These are phyloP conservation scores for Cydia pomonella DNA, from an alignment of 1,140 invertebrate species.

Conservation along the genomic window DNA sequence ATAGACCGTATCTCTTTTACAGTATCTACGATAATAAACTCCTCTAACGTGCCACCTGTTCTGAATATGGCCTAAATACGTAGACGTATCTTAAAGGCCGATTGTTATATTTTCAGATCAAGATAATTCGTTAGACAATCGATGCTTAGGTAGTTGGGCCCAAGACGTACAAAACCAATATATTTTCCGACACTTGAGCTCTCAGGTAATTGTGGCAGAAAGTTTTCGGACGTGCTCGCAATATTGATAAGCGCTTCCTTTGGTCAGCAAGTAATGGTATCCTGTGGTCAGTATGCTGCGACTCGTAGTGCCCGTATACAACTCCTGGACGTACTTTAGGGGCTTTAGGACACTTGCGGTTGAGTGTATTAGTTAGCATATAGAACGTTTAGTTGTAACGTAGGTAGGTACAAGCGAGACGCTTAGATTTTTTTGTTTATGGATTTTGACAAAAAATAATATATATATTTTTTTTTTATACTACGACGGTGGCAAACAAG, in stretches of 20 bases:
- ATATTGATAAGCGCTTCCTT: constrained; percentile 65
- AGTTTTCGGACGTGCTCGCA: constrained; percentile 73
- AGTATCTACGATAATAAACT: no score
- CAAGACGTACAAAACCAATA: constrained; percentile 73
- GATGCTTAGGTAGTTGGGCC: constrained; percentile 62
- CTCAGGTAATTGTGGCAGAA: constrained; percentile 79
- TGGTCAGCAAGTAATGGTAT: constrained; percentile 25
- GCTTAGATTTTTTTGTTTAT: not conserved
- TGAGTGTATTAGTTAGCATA: constrained; percentile 12
- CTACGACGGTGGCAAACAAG: no score
- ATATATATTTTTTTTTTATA: no score
- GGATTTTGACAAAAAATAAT: no score
- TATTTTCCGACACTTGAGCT: constrained; percentile 78
- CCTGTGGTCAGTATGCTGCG: constrained; percentile 21
- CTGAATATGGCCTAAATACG: no score
- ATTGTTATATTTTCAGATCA: constrained; percentile 17
- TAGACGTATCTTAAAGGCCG: no score
- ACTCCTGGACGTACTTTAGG: constrained; percentile 2
- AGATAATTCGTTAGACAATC: constrained; percentile 51
- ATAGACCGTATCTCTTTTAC: no score
- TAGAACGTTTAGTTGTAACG: not conserved
- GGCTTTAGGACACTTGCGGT: constrained; percentile 3
- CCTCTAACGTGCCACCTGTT: no score
- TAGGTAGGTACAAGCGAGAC: not conserved
- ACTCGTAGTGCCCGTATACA: constrained; percentile 15